phyloP scores from a whole-genome alignment of 1,140 invertebrate species.

The Sycophila sp. region DNA sequence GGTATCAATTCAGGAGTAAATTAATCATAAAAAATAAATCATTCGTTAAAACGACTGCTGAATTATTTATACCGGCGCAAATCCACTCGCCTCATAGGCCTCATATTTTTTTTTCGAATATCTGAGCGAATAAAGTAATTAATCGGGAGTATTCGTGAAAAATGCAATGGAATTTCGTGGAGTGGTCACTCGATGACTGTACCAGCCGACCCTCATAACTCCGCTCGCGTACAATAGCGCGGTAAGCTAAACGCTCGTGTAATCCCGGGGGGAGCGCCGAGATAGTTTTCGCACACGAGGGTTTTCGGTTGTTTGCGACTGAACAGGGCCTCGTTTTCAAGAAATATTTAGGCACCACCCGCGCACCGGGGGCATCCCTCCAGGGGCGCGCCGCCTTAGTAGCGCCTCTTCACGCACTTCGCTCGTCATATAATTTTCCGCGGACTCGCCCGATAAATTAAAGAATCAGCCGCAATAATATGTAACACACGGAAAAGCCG shows the following conservation, averaged over 20 bases:
- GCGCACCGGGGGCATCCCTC: no score
- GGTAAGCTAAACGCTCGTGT: not conserved
- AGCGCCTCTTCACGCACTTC: conserved; percentile 4
- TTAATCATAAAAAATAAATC: no score
- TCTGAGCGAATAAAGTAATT: not conserved
- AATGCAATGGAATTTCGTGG: not conserved
- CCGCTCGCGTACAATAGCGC: not conserved
- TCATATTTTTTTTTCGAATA: not conserved
- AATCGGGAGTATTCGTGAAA: not conserved
- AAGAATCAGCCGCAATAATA: conserved; percentile 31
- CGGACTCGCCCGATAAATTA: conserved; percentile 14
- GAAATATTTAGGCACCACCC: conserved; percentile 46
- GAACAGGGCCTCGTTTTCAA: conserved; percentile 58
- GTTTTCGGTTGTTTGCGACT: conserved; percentile 58
- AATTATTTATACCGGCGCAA: no score
- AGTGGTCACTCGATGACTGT: conserved; percentile 16
- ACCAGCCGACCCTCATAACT: not conserved
- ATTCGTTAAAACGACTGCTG: no score
- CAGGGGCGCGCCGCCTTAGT: no score
- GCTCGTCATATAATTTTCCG: conserved; percentile 10
- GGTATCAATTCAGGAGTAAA: no score
- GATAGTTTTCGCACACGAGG: conserved; percentile 24
- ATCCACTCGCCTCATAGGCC: no score
- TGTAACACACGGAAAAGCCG: conserved; percentile 13
- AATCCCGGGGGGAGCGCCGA: not conserved